These are phyloP conservation scores for Erinaceus europaeus DNA, from an alignment of 2,113 vertebrate species.

Conservation along the genomic window DNA sequence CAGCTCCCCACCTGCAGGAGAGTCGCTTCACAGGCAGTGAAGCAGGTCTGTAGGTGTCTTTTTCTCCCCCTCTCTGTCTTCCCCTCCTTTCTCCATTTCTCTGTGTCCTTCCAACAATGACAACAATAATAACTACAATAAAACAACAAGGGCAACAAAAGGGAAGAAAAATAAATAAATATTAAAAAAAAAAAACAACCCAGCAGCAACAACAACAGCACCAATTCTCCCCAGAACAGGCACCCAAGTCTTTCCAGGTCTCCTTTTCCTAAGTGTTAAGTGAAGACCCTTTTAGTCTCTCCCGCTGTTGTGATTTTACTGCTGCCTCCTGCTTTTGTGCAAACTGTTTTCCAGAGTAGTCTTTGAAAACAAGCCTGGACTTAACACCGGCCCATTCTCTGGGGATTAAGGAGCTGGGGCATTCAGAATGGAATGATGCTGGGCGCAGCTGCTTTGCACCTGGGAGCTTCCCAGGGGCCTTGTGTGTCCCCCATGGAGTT, in stretches of 20 bases:
- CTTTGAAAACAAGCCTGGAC: conserved; percentile 37
- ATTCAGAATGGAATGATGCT: background rate
- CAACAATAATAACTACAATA: no score
- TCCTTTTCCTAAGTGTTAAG: background rate
- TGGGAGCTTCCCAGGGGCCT: background rate
- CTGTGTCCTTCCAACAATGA: no score
- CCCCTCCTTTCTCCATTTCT: no score
- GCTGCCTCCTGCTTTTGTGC: background rate
- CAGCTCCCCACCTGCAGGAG: no score
- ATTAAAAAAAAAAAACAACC: no score
- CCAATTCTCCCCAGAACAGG: background rate
- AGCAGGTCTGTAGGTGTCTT: no score
- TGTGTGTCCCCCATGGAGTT: background rate
- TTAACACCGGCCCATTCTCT: conserved; percentile 2
- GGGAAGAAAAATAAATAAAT: no score
- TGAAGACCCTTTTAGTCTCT: background rate
- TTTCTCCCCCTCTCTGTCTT: no score
- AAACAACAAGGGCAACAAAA: no score
- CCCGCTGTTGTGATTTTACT: background rate
- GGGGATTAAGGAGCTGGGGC: conserved; percentile 27
- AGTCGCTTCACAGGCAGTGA: no score
- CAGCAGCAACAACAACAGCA: background rate
- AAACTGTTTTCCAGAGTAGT: conserved; percentile 34
- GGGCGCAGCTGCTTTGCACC: conserved; percentile 36
- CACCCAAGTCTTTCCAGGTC: background rate